Conservation (phyloP, 1,140 invertebrate species). For the Dendroctonus valens region DNA sequence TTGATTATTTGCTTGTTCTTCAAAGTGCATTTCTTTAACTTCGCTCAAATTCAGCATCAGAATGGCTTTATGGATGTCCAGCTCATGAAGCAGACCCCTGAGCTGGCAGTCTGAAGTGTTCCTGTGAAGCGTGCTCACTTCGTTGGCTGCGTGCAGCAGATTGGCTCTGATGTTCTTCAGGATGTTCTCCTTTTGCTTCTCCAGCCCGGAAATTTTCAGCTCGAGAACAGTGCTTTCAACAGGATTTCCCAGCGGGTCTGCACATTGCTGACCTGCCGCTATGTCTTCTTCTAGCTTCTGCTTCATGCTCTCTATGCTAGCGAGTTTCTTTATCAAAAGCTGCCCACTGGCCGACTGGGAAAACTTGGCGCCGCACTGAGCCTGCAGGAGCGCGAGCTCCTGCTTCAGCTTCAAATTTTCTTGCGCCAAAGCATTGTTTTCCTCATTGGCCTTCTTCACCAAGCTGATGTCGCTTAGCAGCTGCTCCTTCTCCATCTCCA, state of each 20-base stretch:
- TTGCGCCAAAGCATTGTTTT: conserved; percentile 10
- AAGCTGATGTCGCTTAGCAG: conserved; percentile 14
- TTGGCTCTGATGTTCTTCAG: conserved; percentile 14
- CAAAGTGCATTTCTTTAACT: conserved; percentile 6
- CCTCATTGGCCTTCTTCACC: conserved; percentile 20
- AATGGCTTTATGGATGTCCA: conserved; percentile 28
- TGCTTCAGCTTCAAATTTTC: conserved; percentile 17
- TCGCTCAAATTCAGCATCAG: conserved; percentile 26
- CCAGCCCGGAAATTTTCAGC: conserved; percentile 15
- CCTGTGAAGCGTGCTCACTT: conserved; percentile 18
- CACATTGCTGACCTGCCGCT: not conserved
- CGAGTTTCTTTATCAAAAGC: conserved; percentile 14
- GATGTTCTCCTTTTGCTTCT: conserved; percentile 16
- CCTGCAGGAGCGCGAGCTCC: conserved; percentile 17
- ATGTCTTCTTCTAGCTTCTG: conserved; percentile 9
- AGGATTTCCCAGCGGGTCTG: conserved; percentile 4
- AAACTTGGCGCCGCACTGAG: not conserved
- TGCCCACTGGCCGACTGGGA: not conserved
- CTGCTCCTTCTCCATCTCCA: conserved; percentile 22
- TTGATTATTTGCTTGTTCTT: not conserved
- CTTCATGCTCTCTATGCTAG: conserved; percentile 14
- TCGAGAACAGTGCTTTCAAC: conserved; percentile 21
- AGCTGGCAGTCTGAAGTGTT: conserved; percentile 23
- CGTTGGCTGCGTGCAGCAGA: conserved; percentile 13
- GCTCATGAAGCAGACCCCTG: conserved; percentile 16